Evolutionary conservation across 2,113 vertebrate genomes (phyloP).

Genomic region (Erythrocercus mccallii): DNA sequence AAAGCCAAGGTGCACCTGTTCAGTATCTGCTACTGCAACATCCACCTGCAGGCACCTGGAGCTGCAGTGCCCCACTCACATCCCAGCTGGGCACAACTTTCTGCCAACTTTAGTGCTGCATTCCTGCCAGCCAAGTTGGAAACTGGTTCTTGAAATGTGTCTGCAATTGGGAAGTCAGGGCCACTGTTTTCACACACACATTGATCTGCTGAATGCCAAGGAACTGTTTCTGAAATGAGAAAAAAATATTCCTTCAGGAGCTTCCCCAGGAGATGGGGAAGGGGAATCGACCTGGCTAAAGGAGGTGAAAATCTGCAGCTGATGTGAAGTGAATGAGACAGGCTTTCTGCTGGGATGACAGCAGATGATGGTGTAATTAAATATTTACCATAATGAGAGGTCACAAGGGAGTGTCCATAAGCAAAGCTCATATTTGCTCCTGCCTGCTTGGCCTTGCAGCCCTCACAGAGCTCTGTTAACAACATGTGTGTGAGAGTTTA

Average conservation of each 20-base stretch:
- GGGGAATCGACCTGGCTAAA: not conserved
- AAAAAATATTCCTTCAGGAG: not conserved
- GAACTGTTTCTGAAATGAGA: not conserved
- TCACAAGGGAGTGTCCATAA: not conserved
- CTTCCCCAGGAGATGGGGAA: not conserved
- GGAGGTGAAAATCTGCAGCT: not conserved
- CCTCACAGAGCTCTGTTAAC: not conserved
- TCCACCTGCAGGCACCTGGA: not conserved
- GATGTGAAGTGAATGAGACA: not conserved
- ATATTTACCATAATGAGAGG: not conserved
- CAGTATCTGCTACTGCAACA: rapidly evolving
- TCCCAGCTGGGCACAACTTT: not conserved
- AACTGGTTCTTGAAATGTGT: not conserved
- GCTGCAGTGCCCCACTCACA: not conserved
- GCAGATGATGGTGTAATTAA: not conserved
- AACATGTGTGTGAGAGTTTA: not conserved
- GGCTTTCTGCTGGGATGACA: not conserved
- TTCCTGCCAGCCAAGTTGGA: not conserved
- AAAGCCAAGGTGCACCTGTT: not conserved
- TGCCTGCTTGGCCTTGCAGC: not conserved
- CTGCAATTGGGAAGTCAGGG: not conserved
- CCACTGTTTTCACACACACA: not conserved
- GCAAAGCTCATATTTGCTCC: not conserved
- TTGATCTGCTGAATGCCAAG: rapidly evolving
- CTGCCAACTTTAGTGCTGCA: not conserved